Conservation (phyloP, 2,797 vertebrate genomes). For the Argyrosomus regius region DNA sequence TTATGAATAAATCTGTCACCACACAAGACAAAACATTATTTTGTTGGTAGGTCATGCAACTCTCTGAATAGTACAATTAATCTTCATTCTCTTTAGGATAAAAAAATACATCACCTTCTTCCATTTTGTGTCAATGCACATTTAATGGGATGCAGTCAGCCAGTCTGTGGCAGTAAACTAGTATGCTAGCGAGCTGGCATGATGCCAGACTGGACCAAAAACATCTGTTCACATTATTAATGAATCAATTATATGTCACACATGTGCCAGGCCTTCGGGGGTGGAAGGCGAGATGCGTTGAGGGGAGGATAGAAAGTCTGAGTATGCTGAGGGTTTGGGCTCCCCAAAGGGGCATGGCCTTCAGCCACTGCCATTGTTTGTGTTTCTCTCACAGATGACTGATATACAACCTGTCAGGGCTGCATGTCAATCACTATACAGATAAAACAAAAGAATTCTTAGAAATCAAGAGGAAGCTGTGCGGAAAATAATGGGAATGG, state of each 20-base stretch:
- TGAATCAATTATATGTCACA: conserved; percentile 86
- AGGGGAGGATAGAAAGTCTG: conserved; percentile 37
- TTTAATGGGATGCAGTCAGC: conserved; percentile 63
- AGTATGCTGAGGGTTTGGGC: conserved; percentile 49
- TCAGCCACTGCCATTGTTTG: conserved; percentile 48
- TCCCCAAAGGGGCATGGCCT: conserved; percentile 55
- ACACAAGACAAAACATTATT: conserved; percentile 16
- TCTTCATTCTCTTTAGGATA: conserved; percentile 46
- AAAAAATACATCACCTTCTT: conserved; percentile 51
- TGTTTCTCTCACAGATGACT: conserved; percentile 61
- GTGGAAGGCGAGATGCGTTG: conserved; percentile 7
- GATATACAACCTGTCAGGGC: conserved; percentile 54
- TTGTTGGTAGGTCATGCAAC: conserved; percentile 15
- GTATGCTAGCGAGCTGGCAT: conserved; percentile 59
- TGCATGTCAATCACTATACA: conserved; percentile 29
- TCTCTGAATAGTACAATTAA: conserved; percentile 24
- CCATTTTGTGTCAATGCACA: conserved; percentile 69
- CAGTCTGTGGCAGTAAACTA: conserved; percentile 56
- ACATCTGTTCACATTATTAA: conserved; percentile 87
- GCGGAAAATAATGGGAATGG: not conserved
- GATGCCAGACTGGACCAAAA: conserved; percentile 73
- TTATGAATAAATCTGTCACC: too few relatives aligned
- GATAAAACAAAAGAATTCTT: conserved; percentile 11
- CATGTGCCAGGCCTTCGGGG: conserved; percentile 78
- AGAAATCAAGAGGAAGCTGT: conserved; percentile 20